Base-by-base conservation (phyloP, 2,113 vertebrate genomes). In the Zosterops hypoxanthus region DNA sequence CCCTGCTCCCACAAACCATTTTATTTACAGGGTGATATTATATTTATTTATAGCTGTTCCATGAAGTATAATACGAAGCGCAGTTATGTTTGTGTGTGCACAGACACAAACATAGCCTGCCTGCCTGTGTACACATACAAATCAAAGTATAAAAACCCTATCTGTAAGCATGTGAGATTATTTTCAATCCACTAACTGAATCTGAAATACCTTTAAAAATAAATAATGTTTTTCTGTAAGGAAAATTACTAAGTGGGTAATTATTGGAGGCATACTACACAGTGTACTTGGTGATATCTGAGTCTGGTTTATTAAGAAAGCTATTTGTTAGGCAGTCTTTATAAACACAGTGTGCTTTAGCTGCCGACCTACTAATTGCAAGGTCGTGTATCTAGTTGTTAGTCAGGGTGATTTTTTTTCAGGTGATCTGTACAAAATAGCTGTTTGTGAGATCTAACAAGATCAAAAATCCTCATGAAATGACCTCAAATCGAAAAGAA, bases 101-200 rank as follows among this genome's bases (percentile, higher is more conserved):
- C 1, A 3, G 39, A 39, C 39, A 39, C 39, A 39, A 39, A 39
- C 39, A 39, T 39, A 39, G 39, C 39, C 39, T 80, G 8, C 8
- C 36, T 83, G 52, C 12, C 11, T 68, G 8, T 25, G 4, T 42
- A 47, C 14, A 18, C 10, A 69, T 21, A 49, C 11, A 89, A 80
- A 87, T 57, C 22, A n/a, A 75, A 79, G 22, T 49, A 82, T 66
- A 59, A 93, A 86, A 55, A 22, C 12, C 12, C 6, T 52, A 1
- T 77, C 34, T 59, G 9, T 63, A 77, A 65, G 41, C 21, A 69
- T 8, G 20, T 50, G 20, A 76, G 19, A 76, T 71, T 72, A 65
- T 72, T 91, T 92, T 85, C 15, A 64, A 72, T n/a, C 21, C 36
- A 72, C 76, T 85, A 63, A n/a, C n/a, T 65, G 46, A 87, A 80